A percentile compares a stretch with the other conserved stretches of the same genome.
Evolutionary conservation across 2,888 invertebrate genomes (phyloP).

Genomic region (Penaeus monodon): DNA sequence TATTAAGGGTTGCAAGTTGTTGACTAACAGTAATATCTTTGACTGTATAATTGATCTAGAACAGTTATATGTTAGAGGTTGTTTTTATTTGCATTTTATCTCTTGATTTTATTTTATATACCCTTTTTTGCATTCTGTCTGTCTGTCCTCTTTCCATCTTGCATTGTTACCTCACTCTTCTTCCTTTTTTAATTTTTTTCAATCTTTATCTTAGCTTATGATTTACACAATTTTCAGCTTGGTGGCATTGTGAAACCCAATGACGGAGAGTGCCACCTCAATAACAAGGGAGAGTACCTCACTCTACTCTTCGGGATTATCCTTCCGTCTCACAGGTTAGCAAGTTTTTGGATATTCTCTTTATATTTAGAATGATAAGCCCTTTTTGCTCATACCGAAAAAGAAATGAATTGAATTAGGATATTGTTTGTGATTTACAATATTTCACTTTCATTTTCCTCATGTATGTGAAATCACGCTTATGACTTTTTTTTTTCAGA

Average conservation of each 20-base stretch:
- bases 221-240: conserved; percentile 73
- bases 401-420: not conserved
- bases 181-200: not conserved
- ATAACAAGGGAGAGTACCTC: conserved; percentile 77
- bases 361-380: not conserved
- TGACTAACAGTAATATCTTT: not conserved
- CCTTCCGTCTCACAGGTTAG: conserved; percentile 93
- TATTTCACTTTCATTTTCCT: conserved; percentile 87
- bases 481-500: conserved; percentile 22
- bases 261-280: conserved; percentile 90
- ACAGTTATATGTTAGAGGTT: not conserved
- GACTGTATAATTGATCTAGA: not conserved
- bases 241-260: conserved; percentile 94
- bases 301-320: conserved; percentile 90
- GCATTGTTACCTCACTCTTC: not conserved
- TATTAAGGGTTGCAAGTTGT: conserved; percentile 68
- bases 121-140: not conserved
- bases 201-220: not conserved
- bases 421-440: not conserved
- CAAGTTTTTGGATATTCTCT: too few species aligned
- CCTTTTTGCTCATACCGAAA: not conserved
- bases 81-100: conserved; percentile 9
- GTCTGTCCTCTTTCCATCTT: not conserved
- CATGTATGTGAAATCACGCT: conserved; percentile 74
- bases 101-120: not conserved